phyloP scores from a whole-genome alignment of 2,113 vertebrate genomes.

The Morone saxatilis region DNA sequence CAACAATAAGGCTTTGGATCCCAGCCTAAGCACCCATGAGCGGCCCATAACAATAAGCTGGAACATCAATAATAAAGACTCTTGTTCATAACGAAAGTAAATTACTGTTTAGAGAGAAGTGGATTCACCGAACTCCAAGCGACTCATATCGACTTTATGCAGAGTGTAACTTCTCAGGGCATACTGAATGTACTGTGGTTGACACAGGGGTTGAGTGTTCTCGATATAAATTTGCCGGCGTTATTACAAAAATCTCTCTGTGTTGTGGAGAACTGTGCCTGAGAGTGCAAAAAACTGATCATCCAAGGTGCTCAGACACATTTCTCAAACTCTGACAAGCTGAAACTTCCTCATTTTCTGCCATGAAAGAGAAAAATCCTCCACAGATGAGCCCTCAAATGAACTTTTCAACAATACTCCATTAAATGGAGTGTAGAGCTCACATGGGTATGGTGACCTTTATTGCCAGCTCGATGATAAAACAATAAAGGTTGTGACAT shows the following conservation, averaged over 20 bases:
- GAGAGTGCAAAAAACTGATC: conserved; percentile 4
- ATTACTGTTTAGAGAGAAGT: conserved; percentile 48
- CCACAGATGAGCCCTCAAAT: conserved; percentile 17
- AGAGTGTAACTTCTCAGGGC: conserved; percentile 24
- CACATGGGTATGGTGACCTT: conserved; percentile 29
- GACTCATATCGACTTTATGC: conserved; percentile 45
- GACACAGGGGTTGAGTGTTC: conserved; percentile 22
- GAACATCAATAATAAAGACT: conserved; percentile 44
- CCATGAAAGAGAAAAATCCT: conserved; percentile 9
- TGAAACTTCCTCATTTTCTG: conserved; percentile 5
- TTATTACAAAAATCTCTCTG: conserved; percentile 25
- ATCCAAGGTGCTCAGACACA: conserved; percentile 13
- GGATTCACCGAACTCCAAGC: conserved; percentile 31
- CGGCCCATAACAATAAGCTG: conserved; percentile 50
- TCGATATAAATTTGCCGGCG: conserved; percentile 21
- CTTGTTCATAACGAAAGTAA: conserved; percentile 42
- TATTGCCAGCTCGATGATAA: conserved; percentile 14
- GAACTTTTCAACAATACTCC: conserved; percentile 11
- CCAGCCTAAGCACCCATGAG: conserved; percentile 28
- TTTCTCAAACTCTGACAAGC: conserved; percentile 36
- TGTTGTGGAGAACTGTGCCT: neutral
- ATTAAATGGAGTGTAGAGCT: conserved; percentile 22
- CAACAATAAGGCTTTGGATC: conserved; percentile 33
- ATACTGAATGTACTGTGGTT: conserved; percentile 22
- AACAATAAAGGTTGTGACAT: conserved; percentile 49